Evolutionary conservation across 2,113 vertebrate genomes (phyloP), one percentile per base, ranked within the genome.

Genomic region (Melanocharis versteri): DNA sequence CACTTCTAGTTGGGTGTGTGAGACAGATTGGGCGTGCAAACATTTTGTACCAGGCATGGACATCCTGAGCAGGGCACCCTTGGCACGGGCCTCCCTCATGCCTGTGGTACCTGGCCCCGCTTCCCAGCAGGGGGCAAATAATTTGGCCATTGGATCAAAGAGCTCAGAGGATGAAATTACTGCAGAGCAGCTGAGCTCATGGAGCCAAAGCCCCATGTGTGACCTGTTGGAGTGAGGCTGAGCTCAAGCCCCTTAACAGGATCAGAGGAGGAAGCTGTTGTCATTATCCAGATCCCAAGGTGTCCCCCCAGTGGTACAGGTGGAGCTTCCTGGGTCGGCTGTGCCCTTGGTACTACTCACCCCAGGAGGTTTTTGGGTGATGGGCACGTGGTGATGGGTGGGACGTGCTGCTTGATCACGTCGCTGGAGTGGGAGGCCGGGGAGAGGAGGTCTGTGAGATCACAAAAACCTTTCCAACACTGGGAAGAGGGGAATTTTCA

Each of bases 401-500:
- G 93, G 87, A 96, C 17, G n/a, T 94, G 87, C 87, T 0, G 57
- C 87, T 69, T 3, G 73, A 87, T 89, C 93, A 91, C 15, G 17
- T 93, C 1, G 17, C 10, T 15, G 87, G 51, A 76, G 86, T 10
- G 35, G 83, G 91, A 81, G 84, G 77, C 56, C 83, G 56, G 64
- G 9, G 60, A 84, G 86, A 89, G 77, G 93, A 96, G 88, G 61
- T 21, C 31, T 92, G 23, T 47, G 64, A 88, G 86, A 92, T 95
- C 91, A 94, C 94, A 91, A 48, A 93, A 83, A 16, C 73, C 76
- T 92, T 89, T 94, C 69, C 84, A 90, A 75, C 72, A 21, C 5
- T 2, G 37, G n/a, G 27, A 90, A 93, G 84, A 96, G 94, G 96
- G 95, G 94, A 97, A 96, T 97, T 97, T 96, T 90, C 44, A 62